Conservation (phyloP, 2,113 vertebrate genomes). For the Conger conger region DNA sequence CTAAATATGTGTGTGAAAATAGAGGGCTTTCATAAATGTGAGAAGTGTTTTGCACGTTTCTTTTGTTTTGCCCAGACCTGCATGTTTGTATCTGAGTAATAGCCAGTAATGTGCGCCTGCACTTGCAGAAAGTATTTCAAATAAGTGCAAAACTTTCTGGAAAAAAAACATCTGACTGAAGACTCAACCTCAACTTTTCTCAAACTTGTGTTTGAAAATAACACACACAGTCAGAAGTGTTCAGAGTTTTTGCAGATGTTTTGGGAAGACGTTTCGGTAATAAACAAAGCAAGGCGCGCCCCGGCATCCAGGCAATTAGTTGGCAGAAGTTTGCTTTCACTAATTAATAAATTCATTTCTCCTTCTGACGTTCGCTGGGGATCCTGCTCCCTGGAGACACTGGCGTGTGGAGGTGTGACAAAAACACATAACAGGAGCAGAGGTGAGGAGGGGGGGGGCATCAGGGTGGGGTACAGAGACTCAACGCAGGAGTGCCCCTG, state of each 20-base stretch:
- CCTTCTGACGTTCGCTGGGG: slow-evolving; percentile 27
- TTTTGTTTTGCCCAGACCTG: no score
- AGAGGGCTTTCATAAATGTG: no score
- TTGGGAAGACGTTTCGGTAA: not conserved
- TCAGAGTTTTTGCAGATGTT: not conserved
- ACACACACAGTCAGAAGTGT: not conserved
- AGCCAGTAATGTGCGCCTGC: no score
- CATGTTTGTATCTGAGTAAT: no score
- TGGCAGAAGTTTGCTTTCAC: slow-evolving; percentile 49
- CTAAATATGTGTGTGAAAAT: no score
- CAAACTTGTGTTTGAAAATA: no score
- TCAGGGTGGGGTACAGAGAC: no score
- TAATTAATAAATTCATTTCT: slow-evolving; percentile 55
- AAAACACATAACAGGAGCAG: slow-evolving; percentile 16
- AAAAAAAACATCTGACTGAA: no score
- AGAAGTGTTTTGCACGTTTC: no score
- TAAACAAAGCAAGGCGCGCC: not conserved
- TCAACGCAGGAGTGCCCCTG: not conserved
- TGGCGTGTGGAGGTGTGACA: slow-evolving; percentile 12
- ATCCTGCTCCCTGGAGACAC: slow-evolving; percentile 21
- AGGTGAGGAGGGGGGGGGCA: not conserved
- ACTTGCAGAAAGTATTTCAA: no score
- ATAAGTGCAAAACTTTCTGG: no score
- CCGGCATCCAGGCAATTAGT: slow-evolving; percentile 49
- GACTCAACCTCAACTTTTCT: no score